Conservation (phyloP, 2,888 invertebrate species). For the Axea sp. region DNA sequence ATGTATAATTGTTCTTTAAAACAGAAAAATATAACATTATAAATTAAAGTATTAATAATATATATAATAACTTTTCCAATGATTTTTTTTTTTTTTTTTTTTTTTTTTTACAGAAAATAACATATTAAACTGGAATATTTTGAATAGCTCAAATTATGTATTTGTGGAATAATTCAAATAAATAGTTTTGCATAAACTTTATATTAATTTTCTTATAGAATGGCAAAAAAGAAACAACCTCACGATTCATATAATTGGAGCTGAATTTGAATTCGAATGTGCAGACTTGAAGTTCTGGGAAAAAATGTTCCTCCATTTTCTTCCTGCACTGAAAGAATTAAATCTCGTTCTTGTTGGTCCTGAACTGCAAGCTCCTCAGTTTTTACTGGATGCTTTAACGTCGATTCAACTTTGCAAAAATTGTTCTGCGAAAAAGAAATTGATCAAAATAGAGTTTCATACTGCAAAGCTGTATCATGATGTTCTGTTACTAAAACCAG, state of each 20-base stretch:
- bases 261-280: constrained; percentile 87
- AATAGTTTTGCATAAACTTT: too few species aligned
- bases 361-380: constrained; percentile 82
- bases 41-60: too few species aligned
- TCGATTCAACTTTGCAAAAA: constrained; percentile 77
- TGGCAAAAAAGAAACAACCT: constrained; percentile 66
- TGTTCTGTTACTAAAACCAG: constrained; percentile 67
- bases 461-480: constrained; percentile 77
- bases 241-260: constrained; percentile 82
- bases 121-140: too few species aligned
- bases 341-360: constrained; percentile 84
- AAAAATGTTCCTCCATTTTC: constrained; percentile 84
- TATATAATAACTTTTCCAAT: too few species aligned
- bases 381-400: constrained; percentile 82
- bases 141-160: too few species aligned
- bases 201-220: constrained; percentile 37
- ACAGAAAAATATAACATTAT: too few species aligned
- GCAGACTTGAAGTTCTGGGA: constrained; percentile 86
- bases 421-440: constrained; percentile 66
- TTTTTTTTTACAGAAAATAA: too few species aligned
- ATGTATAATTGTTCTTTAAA: too few species aligned
- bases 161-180: too few species aligned
- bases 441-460: constrained; percentile 69
- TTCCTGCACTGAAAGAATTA: constrained; percentile 81
- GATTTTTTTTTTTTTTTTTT: too few species aligned